These are phyloP conservation scores for Lordiphosa stackelbergi DNA, from an alignment of 1,140 invertebrate species.

Conservation along the genomic window DNA sequence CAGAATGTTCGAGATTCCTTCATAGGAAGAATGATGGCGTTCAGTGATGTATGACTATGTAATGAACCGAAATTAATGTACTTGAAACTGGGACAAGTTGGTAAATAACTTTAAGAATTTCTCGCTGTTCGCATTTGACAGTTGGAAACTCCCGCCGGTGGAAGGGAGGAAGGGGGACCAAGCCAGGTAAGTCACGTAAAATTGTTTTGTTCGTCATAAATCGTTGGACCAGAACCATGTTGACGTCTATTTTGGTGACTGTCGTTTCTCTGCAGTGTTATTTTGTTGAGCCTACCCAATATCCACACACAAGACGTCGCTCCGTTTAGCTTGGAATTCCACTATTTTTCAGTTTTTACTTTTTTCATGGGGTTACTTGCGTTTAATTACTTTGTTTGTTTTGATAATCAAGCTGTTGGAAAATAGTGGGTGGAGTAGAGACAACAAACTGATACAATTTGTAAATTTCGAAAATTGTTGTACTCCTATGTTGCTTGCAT, in stretches of 20 bases:
- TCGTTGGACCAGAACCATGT: conserved; percentile 69
- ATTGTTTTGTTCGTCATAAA: conserved; percentile 68
- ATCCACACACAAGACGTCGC: not conserved
- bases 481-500: too few relatives aligned
- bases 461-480: too few relatives aligned
- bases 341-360: conserved; percentile 52
- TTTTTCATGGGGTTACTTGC: conserved; percentile 50
- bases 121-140: conserved; percentile 15
- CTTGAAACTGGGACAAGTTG: conserved; percentile 54
- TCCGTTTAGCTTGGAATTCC: conserved; percentile 55
- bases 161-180: not conserved
- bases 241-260: conserved; percentile 43
- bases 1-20: conserved; percentile 23
- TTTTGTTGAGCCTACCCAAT: conserved; percentile 24
- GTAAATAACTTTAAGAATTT: conserved; percentile 39
- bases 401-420: conserved; percentile 31
- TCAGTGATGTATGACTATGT: conserved; percentile 66
- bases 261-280: conserved; percentile 35
- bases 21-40: conserved; percentile 15
- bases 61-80: conserved; percentile 69
- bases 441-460: not conserved
- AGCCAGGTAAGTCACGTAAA: conserved; percentile 55
- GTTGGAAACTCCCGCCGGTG: conserved; percentile 16
- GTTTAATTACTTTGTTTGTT: conserved; percentile 69
- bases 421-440: not conserved